These are phyloP conservation scores for Aphelenchoides besseyi DNA, from an alignment of 1,140 invertebrate species.

Conservation along the genomic window DNA sequence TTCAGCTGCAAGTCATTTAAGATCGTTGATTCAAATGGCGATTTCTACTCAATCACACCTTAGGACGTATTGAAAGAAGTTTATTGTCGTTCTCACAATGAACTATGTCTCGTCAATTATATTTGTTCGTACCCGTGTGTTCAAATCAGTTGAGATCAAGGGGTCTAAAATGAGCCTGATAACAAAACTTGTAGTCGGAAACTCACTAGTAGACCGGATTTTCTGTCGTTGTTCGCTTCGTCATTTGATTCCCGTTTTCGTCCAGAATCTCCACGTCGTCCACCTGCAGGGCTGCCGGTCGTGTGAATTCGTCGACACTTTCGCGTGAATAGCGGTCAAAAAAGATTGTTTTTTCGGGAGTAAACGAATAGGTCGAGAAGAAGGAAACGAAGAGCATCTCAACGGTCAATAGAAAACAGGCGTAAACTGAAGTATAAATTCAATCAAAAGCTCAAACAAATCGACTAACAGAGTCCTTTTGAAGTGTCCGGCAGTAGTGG, in stretches of 20 bases:
- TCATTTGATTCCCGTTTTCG: not conserved
- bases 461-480: slow-evolving; percentile 54
- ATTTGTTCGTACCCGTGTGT: too few relatives aligned
- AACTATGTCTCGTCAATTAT: too few relatives aligned
- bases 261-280: not conserved
- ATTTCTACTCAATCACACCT: too few relatives aligned
- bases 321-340: slow-evolving; percentile 19
- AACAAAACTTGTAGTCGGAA: too few relatives aligned
- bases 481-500: slow-evolving; percentile 42
- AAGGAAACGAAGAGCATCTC: slow-evolving; percentile 55
- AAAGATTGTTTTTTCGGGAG: slow-evolving; percentile 33
- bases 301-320: not conserved
- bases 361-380: slow-evolving; percentile 41
- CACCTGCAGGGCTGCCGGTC: not conserved
- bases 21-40: too few relatives aligned
- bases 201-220: too few relatives aligned
- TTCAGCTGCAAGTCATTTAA: too few relatives aligned
- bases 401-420: slow-evolving; percentile 53
- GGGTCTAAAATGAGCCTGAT: too few relatives aligned
- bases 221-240: not conserved
- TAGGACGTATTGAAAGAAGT: too few relatives aligned
- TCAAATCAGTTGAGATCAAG: too few relatives aligned
- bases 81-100: too few relatives aligned
- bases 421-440: slow-evolving; percentile 47
- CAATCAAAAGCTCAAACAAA: not conserved